Base-by-base conservation (phyloP, 2,888 invertebrate genomes). In the Eupithecia pulchellata region DNA sequence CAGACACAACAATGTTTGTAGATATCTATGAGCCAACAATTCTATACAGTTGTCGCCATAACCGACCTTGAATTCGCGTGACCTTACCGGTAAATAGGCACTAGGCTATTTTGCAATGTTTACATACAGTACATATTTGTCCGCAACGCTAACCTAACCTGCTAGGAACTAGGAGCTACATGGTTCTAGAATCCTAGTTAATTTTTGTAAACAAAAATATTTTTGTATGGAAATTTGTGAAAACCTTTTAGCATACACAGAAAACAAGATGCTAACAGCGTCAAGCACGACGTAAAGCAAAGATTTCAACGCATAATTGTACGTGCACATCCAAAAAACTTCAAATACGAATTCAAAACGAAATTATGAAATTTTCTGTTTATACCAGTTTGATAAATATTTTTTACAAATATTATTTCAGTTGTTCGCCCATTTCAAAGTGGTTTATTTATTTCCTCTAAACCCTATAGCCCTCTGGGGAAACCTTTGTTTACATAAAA, bases 11-110 rank as follows among this genome's bases (percentile, higher is more conserved):
- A 17, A 34, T 52, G 25, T 52, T 25, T 42, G 65, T n/a, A 52
- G 9, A 58, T 39, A 68, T 64, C 57, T 36, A 68, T 62, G 73
- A 73, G 72, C 70, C 73, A 75, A 75, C 71, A 77, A 77, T 74
- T 71, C 66, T 73, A 75, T 76, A 78, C 78, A 75, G 79, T 52
- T 52, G 52, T 52, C 52, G 25, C 52, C 25, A 52, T 52, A 25
- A 25, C 57, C 17, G 57, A 8, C 75, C 75, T 74, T 76, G 76
- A 74, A 72, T 69, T 69, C 61, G 32, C 42, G 66, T 68, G 65
- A 69, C 68, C 60, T 67, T 36, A 64, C 42, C 36, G 58, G 57
- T 64, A 72, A 66, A 62, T 72, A 73, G 66, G 73, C 68, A 60
- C 66, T 64, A 68, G 69, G 75, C 4, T 52, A 52, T 52, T 71